A percentile compares a stretch with the other conserved stretches of the same genome.
Evolutionary conservation across 2,888 invertebrate genomes (phyloP).

Genomic region (Oscheius sp.): DNA sequence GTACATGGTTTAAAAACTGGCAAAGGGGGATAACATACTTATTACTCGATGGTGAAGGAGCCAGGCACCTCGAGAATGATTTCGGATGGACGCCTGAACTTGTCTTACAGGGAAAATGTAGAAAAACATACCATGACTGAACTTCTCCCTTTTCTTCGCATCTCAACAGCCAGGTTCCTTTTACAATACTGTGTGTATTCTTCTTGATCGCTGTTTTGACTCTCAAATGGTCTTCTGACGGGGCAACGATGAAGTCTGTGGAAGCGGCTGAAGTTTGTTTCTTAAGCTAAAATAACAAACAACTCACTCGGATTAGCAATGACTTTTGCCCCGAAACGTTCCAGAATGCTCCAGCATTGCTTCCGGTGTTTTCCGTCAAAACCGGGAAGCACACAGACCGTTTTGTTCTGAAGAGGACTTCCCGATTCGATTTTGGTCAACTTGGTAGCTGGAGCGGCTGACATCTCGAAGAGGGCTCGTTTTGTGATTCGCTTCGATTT

Average conservation of each 20-base stretch:
- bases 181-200: conserved; percentile 37
- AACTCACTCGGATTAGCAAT: conserved; percentile 57
- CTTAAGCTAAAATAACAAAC: background rate
- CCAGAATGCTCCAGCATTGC: conserved; percentile 55
- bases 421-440: background rate
- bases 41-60: conserved; percentile 12
- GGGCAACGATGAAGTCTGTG: conserved; percentile 39
- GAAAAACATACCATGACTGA: conserved; percentile 40
- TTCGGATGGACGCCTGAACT: conserved; percentile 17
- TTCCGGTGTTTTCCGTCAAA: conserved; percentile 35
- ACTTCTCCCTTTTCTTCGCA: conserved; percentile 44
- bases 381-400: conserved; percentile 49
- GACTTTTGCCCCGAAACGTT: conserved; percentile 54
- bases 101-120: no score
- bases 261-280: conserved; percentile 25
- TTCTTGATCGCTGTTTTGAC: conserved; percentile 31
- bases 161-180: conserved; percentile 48
- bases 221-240: conserved; percentile 33
- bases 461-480: conserved; percentile 8
- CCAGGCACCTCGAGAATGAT: conserved; percentile 27
- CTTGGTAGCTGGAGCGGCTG: conserved; percentile 8
- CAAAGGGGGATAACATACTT: background rate
- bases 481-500: conserved; percentile 36
- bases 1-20: no score
- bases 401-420: conserved; percentile 14